Percentiles rank a stretch among this genome's conserved stretches.
phyloP scores from a whole-genome alignment of 2,888 invertebrate species.

The Omphaloscelis lunosa region DNA sequence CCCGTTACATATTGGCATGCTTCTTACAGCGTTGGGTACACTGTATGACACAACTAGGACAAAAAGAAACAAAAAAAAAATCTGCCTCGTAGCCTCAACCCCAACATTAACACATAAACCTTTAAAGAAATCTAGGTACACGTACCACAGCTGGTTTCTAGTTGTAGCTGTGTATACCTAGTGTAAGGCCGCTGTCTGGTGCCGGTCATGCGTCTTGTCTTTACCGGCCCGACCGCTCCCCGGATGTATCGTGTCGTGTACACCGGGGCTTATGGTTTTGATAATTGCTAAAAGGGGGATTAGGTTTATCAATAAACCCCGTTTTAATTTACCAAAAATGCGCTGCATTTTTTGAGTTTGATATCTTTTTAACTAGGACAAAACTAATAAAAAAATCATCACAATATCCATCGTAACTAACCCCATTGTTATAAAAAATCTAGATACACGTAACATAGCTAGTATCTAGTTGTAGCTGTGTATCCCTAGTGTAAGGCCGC shows the following conservation, averaged over 20 bases:
- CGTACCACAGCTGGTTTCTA: conserved; percentile 12
- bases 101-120: conserved; percentile 37
- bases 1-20: background rate
- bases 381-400: too few relatives aligned
- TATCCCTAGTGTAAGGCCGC: conserved; percentile 73
- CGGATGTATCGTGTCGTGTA: conserved; percentile 77
- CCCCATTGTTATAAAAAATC: conserved; percentile 26
- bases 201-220: conserved; percentile 88
- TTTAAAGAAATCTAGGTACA: conserved; percentile 49
- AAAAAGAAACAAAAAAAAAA: background rate
- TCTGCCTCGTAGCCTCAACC: background rate
- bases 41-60: background rate
- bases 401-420: too few relatives aligned
- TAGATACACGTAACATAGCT: conserved; percentile 29
- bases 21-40: background rate
- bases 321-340: too few relatives aligned
- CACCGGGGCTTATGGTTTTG: conserved; percentile 65
- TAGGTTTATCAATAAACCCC: too few relatives aligned
- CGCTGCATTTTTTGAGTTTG: too few relatives aligned
- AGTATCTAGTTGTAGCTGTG: conserved; percentile 36
- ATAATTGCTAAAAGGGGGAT: conserved; percentile 68
- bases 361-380: too few relatives aligned
- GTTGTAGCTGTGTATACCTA: conserved; percentile 67
- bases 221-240: conserved; percentile 77
- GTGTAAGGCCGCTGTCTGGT: conserved; percentile 70